Base-by-base conservation (phyloP, 2,113 vertebrate species). In the Lampris megalopsis region DNA sequence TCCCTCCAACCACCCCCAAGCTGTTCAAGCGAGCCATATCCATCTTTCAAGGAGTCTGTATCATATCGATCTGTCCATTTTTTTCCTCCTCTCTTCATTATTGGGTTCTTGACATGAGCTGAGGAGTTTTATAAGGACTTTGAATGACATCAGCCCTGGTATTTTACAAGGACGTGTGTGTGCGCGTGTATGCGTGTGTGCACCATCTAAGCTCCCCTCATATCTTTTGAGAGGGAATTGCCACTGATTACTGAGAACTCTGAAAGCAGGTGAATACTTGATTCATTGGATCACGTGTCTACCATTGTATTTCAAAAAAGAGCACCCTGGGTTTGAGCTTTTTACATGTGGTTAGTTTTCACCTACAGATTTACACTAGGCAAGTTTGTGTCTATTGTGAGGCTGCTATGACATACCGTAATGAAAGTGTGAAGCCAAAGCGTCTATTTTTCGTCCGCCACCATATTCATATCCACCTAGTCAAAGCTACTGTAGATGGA, bases 81-180 rank as follows among this genome's bases (percentile, higher is more conserved):
- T 59, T 11, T 5, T 50, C 11, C 59, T 40, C 4, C 37, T 66
- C 40, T 59, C 40, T 59, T 41, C 24, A 43, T 69, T n/a, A 73
- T 48, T 65, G 69, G 59, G 36, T 5, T 9, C 24, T 24, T 47
- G 73, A 71, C 24, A 62, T 62, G 40, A 36, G 57, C 40, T 40
- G 10, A 13, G 38, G 58, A 41, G 68, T 13, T 24, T 24, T 24
- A 24, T 24, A 9, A 11, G 42, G 9, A 50, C 8, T n/a, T 70
- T 65, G n/a, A 58, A 11, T 38, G 52, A 6, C 59, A 10, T 13
- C 37, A 10, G 2, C 49, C 49, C 10, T 11, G 2, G 11, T 50
- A 10, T 50, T 50, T 3, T 50, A 50, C 49, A 50, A 50, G 38
- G 1, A 9, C 8, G 58, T 9, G 13, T 62, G 42, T 68, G 42